These are phyloP conservation scores for Ips typographus DNA, from an alignment of 1,140 invertebrate species.

Conservation along the genomic window DNA sequence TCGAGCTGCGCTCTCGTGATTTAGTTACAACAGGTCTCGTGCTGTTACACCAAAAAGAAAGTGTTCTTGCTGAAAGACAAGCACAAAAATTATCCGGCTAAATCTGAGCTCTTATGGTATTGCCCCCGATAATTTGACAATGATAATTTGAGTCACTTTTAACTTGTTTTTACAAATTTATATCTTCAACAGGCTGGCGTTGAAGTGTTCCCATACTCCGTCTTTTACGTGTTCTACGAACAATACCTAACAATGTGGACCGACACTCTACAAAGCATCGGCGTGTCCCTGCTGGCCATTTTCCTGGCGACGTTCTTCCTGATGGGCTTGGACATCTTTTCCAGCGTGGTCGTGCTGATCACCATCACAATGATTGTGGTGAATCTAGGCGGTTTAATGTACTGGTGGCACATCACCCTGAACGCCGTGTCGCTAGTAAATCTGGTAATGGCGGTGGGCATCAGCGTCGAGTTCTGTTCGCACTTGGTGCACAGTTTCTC, in stretches of 20 bases:
- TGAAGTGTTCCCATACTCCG: constrained; percentile 95
- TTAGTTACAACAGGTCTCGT: no score
- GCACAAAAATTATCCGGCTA: no score
- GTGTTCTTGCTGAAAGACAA: no score
- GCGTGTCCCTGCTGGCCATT: constrained; percentile 86
- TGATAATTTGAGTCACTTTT: background rate
- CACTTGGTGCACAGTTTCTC: constrained; percentile 94
- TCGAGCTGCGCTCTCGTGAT: no score
- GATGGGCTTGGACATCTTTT: constrained; percentile 90
- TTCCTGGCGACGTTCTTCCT: constrained; percentile 93
- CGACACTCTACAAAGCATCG: constrained; percentile 84
- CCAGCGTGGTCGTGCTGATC: constrained; percentile 84
- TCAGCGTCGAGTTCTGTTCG: constrained; percentile 98
- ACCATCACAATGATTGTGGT: constrained; percentile 93
- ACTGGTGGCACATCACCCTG: constrained; percentile 92
- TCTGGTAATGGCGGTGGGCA: constrained; percentile 97
- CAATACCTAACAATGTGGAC: constrained; percentile 97
- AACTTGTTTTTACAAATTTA: background rate
- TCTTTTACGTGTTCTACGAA: constrained; percentile 99
- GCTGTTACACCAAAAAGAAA: no score
- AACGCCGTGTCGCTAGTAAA: constrained; percentile 98
- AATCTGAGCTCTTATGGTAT: no score
- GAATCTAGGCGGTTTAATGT: constrained; percentile 96
- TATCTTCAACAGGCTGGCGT: constrained; percentile 49
- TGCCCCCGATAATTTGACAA: no score